Evolutionary conservation across 2,888 invertebrate species (phyloP).

Genomic region (Sphaeridia pumilis): DNA sequence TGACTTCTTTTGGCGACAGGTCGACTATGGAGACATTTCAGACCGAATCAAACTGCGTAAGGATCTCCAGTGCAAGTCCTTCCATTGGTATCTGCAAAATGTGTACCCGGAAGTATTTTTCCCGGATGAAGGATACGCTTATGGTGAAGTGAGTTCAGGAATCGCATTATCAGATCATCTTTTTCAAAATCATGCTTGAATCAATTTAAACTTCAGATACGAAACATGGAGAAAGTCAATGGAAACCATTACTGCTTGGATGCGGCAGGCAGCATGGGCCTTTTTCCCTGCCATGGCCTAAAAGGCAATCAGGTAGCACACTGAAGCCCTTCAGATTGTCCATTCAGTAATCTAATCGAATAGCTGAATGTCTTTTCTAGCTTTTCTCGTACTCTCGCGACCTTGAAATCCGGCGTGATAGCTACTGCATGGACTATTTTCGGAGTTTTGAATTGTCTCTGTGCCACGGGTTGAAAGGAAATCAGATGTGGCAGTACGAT

Average conservation of each 20-base stretch:
- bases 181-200: background rate
- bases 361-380: background rate
- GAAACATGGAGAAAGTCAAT: conserved; percentile 74
- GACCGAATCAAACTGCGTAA: conserved; percentile 66
- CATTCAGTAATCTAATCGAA: background rate
- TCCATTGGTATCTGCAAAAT: conserved; percentile 97
- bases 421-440: conserved; percentile 65
- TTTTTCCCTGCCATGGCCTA: conserved; percentile 97
- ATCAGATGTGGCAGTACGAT: conserved; percentile 77
- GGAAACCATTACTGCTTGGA: conserved; percentile 87
- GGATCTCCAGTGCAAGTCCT: conserved; percentile 81
- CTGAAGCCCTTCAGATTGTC: background rate
- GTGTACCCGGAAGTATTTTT: conserved; percentile 98
- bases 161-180: background rate
- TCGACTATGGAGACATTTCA: conserved; percentile 89
- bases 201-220: conserved; percentile 47
- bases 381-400: conserved; percentile 56
- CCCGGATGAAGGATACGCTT: conserved; percentile 92
- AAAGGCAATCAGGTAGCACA: conserved; percentile 96
- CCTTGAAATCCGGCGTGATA: conserved; percentile 89
- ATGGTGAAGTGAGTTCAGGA: conserved; percentile 73
- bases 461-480: conserved; percentile 87
- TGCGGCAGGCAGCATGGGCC: conserved; percentile 85
- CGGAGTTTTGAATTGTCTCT: too few relatives aligned
- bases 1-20: conserved; percentile 44